Percentiles rank a stretch among this genome's conserved stretches.
Conservation (phyloP, 2,888 invertebrate species). For the Allolobophora icterica region DNA sequence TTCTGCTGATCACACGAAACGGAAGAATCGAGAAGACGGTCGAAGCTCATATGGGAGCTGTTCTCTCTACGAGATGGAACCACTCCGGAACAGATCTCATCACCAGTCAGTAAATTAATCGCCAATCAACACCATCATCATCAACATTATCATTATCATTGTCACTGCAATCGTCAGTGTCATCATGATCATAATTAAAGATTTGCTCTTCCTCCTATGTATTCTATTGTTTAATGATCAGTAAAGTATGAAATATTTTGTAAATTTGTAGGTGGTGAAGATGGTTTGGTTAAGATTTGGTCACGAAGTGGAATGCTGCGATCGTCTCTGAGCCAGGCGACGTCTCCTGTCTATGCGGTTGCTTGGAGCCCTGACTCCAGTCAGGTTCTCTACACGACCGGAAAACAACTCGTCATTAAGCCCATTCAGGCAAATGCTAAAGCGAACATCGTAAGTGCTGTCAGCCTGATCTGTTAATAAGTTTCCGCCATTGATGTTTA, state of each 20-base stretch:
- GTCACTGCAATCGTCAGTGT: background rate
- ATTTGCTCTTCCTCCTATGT: too few relatives aligned
- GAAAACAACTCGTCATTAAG: slow-evolving; percentile 71
- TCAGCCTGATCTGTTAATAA: background rate
- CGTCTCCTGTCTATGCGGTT: slow-evolving; percentile 80
- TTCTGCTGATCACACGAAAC: slow-evolving; percentile 84
- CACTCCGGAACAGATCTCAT: slow-evolving; percentile 92
- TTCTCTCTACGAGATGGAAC: slow-evolving; percentile 89
- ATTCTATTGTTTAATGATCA: too few relatives aligned
- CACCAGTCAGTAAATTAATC: slow-evolving; percentile 72
- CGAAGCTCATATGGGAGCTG: slow-evolving; percentile 87
- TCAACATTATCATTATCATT: background rate
- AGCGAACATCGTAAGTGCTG: slow-evolving; percentile 65
- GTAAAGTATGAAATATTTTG: background rate
- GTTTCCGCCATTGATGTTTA: background rate
- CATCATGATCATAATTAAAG: too few relatives aligned
- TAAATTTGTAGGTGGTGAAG: slow-evolving; percentile 82
- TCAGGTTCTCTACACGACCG: slow-evolving; percentile 70
- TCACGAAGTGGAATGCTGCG: slow-evolving; percentile 88
- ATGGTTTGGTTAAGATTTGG: slow-evolving; percentile 95
- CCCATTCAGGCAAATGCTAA: slow-evolving; percentile 70
- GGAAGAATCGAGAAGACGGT: slow-evolving; percentile 91
- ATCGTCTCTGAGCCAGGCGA: slow-evolving; percentile 84
- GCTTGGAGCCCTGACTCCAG: slow-evolving; percentile 75
- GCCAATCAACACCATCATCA: background rate